Percentiles rank a stretch among this genome's conserved stretches.
Conservation (phyloP, 2,888 invertebrate species). For the Alloplasta piceator region DNA sequence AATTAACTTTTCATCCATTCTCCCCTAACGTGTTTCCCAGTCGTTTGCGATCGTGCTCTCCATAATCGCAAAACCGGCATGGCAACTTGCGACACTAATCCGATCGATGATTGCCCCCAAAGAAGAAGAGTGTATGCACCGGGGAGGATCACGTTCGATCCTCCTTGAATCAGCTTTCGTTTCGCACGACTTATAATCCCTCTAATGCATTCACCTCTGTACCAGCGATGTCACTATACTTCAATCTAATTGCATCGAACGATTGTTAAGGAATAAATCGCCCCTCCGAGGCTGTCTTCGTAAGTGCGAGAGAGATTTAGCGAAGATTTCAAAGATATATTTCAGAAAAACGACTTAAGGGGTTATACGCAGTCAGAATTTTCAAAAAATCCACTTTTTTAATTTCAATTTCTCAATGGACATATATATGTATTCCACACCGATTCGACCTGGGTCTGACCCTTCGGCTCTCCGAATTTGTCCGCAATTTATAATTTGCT, state of each 20-base stretch:
- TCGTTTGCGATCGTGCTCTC: neutral
- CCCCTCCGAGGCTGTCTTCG: too few species aligned
- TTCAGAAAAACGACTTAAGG: too few species aligned
- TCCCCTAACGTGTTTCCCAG: neutral
- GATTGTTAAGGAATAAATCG: conserved; percentile 20
- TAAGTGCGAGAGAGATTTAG: neutral
- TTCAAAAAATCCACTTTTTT: neutral
- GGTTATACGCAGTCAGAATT: conserved; percentile 3
- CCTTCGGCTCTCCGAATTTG: too few species aligned
- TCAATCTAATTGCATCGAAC: conserved; percentile 23
- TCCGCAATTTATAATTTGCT: too few species aligned
- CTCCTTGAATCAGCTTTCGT: conserved; percentile 1
- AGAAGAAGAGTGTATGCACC: neutral
- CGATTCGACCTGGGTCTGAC: too few species aligned
- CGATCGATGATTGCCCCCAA: conserved; percentile 10
- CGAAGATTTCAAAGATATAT: too few species aligned
- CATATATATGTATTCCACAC: too few species aligned
- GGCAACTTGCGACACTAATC: conserved; percentile 42
- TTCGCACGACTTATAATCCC: conserved; percentile 26
- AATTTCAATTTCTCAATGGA: neutral
- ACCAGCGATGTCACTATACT: conserved; percentile 4
- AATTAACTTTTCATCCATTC: neutral
- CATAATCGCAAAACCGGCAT: conserved; percentile 33
- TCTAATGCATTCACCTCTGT: conserved; percentile 25
- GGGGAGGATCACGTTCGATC: neutral